Base-by-base conservation (phyloP, 2,888 invertebrate species). In the Ellobium chinense region DNA sequence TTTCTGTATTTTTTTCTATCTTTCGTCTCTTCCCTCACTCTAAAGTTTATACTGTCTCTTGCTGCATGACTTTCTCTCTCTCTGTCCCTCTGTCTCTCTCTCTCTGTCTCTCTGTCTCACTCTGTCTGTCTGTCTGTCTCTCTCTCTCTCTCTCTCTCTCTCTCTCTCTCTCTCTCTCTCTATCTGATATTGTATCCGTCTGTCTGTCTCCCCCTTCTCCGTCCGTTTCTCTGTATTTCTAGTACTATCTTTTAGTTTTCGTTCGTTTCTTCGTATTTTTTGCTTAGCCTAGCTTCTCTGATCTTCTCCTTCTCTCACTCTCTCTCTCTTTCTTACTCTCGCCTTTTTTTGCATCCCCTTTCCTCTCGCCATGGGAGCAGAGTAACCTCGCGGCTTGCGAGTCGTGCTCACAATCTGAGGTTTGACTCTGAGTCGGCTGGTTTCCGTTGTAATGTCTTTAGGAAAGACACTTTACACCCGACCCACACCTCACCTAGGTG, bases 61-160 rank as follows among this genome's bases (percentile, higher is more conserved):
- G 7, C 46, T 46, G 18, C 18, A 7, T 46, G 18, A 12, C 66
- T 36, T 36, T 68, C 68, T 46, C 12, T 68, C 46, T 46, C 12
- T 68, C 68, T 46, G n/a, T 68, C 68, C 24, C 12, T 68, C 68
- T 46, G 14, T 68, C 68, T 46, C 4, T 68, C 68, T 46, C 4
- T 68, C 39, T 46, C 12, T 68, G 24, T 46, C 5, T 68, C 68
- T 46, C 4, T 68, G 39, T 70, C 18, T 70, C 70, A 54, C 12
- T 70, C 70, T 70, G 21, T 56, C 70, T 70, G n/a, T 70, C 70
- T 70, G 36, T 70, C 54, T 70, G 21, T 70, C 70, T 70, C 27
- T 70, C 70, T 70, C 27, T 70, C 70, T 70, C 24, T 70, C 70
- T 70, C 27, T 70, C 54, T 70, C 27, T 70, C 70, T 70, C 24